Conservation (phyloP, 2,113 vertebrate genomes). For the Urocolius indicus region DNA sequence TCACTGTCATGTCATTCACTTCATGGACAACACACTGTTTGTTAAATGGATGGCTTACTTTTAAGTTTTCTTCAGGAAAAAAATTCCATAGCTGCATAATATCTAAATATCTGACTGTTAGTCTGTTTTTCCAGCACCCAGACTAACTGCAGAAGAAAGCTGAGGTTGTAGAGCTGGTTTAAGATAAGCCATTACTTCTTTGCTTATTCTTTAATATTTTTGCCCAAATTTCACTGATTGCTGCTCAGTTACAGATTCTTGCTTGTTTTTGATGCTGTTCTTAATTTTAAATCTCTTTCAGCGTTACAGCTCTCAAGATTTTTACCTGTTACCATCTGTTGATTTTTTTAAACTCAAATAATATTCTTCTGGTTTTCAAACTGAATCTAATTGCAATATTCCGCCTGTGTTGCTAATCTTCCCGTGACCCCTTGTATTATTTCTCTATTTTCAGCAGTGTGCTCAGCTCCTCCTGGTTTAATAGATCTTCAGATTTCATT, state of each 20-base stretch:
- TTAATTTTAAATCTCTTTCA: slow-evolving; percentile 3
- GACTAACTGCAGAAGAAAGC: neutral
- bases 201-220: neutral
- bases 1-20: neutral
- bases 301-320: neutral
- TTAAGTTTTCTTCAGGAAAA: neutral
- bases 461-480: slow-evolving; percentile 70
- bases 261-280: neutral
- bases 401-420: slow-evolving; percentile 52
- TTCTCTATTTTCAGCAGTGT: slow-evolving; percentile 55
- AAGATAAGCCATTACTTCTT: neutral
- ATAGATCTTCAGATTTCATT: slow-evolving; percentile 74
- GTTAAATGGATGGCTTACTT: neutral
- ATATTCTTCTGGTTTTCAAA: slow-evolving; percentile 41
- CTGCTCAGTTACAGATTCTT: neutral
- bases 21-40: neutral
- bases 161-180: neutral
- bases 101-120: neutral
- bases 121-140: neutral
- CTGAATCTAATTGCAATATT: slow-evolving; percentile 40
- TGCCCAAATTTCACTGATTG: neutral
- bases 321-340: slow-evolving; percentile 5
- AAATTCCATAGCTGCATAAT: neutral
- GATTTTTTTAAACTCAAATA: neutral
- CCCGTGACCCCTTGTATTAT: slow-evolving; percentile 50